Evolutionary conservation across 2,888 invertebrate genomes (phyloP).

Genomic region (Suillia variegata): DNA sequence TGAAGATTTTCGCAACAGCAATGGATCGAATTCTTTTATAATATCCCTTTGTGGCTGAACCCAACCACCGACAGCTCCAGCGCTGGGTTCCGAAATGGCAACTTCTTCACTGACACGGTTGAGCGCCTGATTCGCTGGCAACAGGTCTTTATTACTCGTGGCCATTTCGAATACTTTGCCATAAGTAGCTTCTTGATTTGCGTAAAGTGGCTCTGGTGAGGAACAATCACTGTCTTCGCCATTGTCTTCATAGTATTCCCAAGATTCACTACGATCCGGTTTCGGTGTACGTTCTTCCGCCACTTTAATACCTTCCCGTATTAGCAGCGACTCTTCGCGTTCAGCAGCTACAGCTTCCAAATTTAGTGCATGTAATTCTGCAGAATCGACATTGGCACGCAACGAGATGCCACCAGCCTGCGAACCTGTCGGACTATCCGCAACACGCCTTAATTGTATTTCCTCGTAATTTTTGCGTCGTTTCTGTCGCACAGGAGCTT

Average conservation of each 20-base stretch:
- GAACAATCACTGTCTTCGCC: constrained; percentile 26
- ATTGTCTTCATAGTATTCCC: constrained; percentile 53
- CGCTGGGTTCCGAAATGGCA: neutral
- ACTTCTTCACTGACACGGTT: constrained; percentile 36
- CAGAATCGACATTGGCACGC: constrained; percentile 49
- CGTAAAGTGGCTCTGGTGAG: constrained; percentile 58
- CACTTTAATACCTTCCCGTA: constrained; percentile 41
- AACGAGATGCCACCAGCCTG: constrained; percentile 27
- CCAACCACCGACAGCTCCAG: constrained; percentile 44
- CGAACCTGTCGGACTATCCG: constrained; percentile 13
- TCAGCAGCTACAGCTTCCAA: constrained; percentile 39
- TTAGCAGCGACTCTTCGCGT: constrained; percentile 47
- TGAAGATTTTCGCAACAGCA: constrained; percentile 49
- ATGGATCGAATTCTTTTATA: constrained; percentile 77
- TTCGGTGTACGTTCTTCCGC: constrained; percentile 47
- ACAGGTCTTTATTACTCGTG: constrained; percentile 44
- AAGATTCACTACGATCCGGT: constrained; percentile 59
- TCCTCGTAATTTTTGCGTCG: constrained; percentile 53
- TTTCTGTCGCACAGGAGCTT: constrained; percentile 49
- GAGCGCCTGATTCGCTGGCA: constrained; percentile 44
- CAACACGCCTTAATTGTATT: constrained; percentile 44
- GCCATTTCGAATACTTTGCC: constrained; percentile 58
- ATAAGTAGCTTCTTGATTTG: constrained; percentile 58
- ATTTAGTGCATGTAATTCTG: constrained; percentile 48
- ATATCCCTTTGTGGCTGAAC: constrained; percentile 61